A percentile compares a stretch with the other conserved stretches of the same genome.
Conservation (phyloP, 2,888 invertebrate species). For the Byasa hedistus region DNA sequence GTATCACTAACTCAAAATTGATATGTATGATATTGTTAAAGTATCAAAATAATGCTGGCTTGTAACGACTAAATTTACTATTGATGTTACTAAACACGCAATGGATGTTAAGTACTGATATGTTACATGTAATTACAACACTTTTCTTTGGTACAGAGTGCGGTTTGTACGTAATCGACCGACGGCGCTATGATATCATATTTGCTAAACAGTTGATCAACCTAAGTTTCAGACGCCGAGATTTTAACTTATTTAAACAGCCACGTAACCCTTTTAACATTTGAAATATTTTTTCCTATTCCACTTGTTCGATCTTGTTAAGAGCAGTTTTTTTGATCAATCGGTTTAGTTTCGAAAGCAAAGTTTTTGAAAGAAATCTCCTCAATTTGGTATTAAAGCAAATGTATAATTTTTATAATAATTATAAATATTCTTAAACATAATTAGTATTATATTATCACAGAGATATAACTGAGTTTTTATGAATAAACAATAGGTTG, state of each 20-base stretch:
- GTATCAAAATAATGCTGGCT: conserved; percentile 5
- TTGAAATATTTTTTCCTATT: conserved; percentile 3
- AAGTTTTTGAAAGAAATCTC: too few relatives aligned
- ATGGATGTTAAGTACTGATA: conserved; percentile 38
- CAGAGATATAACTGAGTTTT: not conserved
- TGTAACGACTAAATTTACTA: not conserved
- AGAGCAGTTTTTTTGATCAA: too few relatives aligned
- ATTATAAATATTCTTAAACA: too few relatives aligned
- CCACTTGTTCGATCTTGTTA: not conserved
- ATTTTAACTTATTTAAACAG: conserved; percentile 46
- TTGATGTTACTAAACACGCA: conserved; percentile 34
- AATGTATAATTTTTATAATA: too few relatives aligned
- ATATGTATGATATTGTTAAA: conserved; percentile 7
- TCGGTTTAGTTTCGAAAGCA: too few relatives aligned
- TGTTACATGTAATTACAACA: conserved; percentile 30
- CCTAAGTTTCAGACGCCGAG: conserved; percentile 46
- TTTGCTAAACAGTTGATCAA: conserved; percentile 66
- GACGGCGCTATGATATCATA: conserved; percentile 66
- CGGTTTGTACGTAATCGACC: conserved; percentile 71
- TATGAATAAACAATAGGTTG: too few relatives aligned
- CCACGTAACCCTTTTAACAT: conserved; percentile 27
- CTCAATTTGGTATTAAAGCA: too few relatives aligned
- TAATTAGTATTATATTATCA: too few relatives aligned
- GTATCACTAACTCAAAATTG: conserved; percentile 38
- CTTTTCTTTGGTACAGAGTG: conserved; percentile 48